Conservation (phyloP, 1,140 invertebrate species). For the Aplysia californica region DNA sequence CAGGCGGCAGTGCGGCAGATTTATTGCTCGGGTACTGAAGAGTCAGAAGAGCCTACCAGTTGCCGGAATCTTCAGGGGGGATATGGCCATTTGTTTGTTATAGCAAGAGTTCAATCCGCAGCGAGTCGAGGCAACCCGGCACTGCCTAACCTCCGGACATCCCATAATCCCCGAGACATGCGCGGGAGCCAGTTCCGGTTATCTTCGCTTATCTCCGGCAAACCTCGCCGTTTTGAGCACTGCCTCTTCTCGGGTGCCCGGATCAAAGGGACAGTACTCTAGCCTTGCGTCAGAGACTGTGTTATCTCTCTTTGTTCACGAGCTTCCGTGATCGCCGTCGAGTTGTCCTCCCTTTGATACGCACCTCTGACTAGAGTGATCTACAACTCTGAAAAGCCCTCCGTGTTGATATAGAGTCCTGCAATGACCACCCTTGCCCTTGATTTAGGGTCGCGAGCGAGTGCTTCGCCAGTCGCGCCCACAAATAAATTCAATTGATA, state of each 20-base stretch:
- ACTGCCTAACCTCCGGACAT: too few relatives aligned
- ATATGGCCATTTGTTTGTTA: too few relatives aligned
- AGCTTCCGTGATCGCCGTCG: neutral
- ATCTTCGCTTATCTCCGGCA: too few relatives aligned
- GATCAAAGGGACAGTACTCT: slow-evolving; percentile 19
- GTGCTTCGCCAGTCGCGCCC: neutral
- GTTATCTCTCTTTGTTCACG: slow-evolving; percentile 11
- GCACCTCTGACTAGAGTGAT: neutral
- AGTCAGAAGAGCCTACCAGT: too few relatives aligned
- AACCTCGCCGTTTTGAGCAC: neutral
- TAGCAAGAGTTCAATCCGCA: too few relatives aligned
- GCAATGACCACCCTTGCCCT: neutral
- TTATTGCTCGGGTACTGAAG: too few relatives aligned
- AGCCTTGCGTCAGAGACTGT: slow-evolving; percentile 2
- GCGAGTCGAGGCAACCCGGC: too few relatives aligned
- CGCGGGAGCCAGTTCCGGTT: too few relatives aligned
- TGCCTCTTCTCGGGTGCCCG: slow-evolving; percentile 3
- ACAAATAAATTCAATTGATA: slow-evolving; percentile 23
- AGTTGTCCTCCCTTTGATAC: slow-evolving; percentile 8
- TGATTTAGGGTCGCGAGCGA: neutral
- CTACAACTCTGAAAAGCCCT: neutral
- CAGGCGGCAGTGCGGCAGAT: too few relatives aligned
- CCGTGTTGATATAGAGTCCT: neutral
- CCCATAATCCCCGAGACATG: too few relatives aligned
- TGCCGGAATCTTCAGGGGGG: too few relatives aligned